phyloP scores from a whole-genome alignment of 2,113 vertebrate genomes.

The Corythoichthys intestinalis region DNA sequence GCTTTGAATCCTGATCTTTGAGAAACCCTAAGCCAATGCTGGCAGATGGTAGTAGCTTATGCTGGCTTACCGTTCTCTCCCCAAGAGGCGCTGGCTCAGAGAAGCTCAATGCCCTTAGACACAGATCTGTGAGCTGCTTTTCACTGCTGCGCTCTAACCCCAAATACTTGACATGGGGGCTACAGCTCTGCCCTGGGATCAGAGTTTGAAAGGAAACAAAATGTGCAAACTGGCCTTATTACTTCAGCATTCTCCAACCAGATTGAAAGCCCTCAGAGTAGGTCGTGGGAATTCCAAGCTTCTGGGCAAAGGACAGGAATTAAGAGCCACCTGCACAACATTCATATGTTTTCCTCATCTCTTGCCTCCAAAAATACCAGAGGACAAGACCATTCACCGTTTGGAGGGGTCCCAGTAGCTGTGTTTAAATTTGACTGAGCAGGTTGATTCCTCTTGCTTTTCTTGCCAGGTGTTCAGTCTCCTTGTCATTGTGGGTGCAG shows the following conservation, averaged over 20 bases:
- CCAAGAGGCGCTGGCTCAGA: constrained; percentile 53
- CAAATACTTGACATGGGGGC: constrained; percentile 36
- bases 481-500: too few species aligned
- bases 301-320: constrained; percentile 10
- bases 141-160: constrained; percentile 52
- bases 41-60: constrained; percentile 65
- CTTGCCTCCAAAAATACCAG: too few species aligned
- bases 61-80: constrained; percentile 62
- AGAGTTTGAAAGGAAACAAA: constrained; percentile 42
- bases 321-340: constrained; percentile 3
- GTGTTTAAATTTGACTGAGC: neutral
- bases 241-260: constrained; percentile 23
- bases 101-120: constrained; percentile 64
- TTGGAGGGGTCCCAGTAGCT: too few species aligned
- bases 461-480: too few species aligned
- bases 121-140: constrained; percentile 58
- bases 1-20: constrained; percentile 59
- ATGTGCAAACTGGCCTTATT: constrained; percentile 25
- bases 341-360: neutral
- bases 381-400: too few species aligned
- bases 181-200: constrained; percentile 41
- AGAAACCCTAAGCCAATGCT: constrained; percentile 51
- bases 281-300: constrained; percentile 39
- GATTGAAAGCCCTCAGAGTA: constrained; percentile 27
- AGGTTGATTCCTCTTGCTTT: too few species aligned